Base-by-base conservation (phyloP, 2,113 vertebrate species). In the Lophius piscatorius region DNA sequence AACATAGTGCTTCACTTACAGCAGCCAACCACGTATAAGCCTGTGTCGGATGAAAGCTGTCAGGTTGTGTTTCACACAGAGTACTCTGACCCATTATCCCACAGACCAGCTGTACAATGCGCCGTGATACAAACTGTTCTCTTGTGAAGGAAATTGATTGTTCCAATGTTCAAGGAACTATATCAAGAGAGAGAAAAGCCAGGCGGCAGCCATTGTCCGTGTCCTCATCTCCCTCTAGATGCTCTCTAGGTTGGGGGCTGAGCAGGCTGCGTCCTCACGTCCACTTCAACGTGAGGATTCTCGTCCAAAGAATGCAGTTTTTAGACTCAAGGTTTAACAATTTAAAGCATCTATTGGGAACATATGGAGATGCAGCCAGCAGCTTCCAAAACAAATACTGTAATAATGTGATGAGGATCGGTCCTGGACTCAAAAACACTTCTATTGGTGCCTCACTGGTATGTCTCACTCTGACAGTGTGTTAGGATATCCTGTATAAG, bases 21-120 rank as follows among this genome's bases (percentile, higher is more conserved):
- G 55, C 60, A 81, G 64, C 52, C 78, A 80, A 74, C 47, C 34
- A 45, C 49, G 29, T 54, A 69, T 81, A 70, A 74, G 77, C 59
- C 76, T 39, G 50, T 69, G 64, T 78, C 74, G 73, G 76, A 58
- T 68, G 57, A 58, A 85, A 76, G 78, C 84, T 85, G 84, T 90
- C 86, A 87, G 80, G 83, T 65, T 77, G 66, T 77, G 83, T 88
- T 85, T 87, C 82, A 87, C 80, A 82, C 78, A 61, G 44, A 69
- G 76, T 65, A 70, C 78, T 83, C 77, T 74, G 75, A 84, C 63
- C 78, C 61, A 86, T 87, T 87, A 90, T 86, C 78, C 79, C 64
- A 76, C 66, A 72, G 78, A 81, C 47, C 76, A 72, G 77, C 76
- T 77, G 76, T 51, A 84, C 72, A 88, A 80, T 68, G 52, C 60